Conservation (phyloP, 2,888 invertebrate species). For the Hemistola chrysoprasaria region DNA sequence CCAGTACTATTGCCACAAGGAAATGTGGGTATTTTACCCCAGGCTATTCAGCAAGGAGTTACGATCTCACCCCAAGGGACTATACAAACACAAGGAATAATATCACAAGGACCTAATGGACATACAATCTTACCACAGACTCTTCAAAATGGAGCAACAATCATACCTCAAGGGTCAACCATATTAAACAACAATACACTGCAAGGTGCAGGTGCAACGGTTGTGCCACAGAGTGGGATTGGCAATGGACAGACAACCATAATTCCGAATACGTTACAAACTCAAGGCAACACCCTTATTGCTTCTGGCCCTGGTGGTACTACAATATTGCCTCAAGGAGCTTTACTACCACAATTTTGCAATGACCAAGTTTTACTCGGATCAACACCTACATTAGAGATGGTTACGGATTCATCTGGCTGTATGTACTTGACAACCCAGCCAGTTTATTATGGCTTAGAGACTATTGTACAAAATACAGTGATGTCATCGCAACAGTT, state of each 20-base stretch:
- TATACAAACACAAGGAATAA: slow-evolving; percentile 74
- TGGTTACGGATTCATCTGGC: slow-evolving; percentile 83
- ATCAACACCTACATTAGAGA: slow-evolving; percentile 83
- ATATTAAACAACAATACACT: slow-evolving; percentile 65
- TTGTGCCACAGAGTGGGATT: slow-evolving; percentile 74
- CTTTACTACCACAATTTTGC: slow-evolving; percentile 77
- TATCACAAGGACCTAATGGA: slow-evolving; percentile 80
- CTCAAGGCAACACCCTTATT: slow-evolving; percentile 79
- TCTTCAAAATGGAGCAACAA: slow-evolving; percentile 83
- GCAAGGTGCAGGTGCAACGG: slow-evolving; percentile 65
- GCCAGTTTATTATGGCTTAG: slow-evolving; percentile 91
- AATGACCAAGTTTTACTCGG: slow-evolving; percentile 84
- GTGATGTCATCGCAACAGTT: slow-evolving; percentile 95
- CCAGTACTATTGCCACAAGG: slow-evolving; percentile 80
- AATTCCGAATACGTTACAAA: slow-evolving; percentile 72
- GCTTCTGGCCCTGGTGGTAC: slow-evolving; percentile 77
- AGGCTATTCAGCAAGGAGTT: slow-evolving; percentile 77
- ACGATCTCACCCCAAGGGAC: slow-evolving; percentile 83
- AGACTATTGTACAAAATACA: slow-evolving; percentile 93
- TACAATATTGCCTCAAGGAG: slow-evolving; percentile 83
- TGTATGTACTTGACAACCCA: slow-evolving; percentile 85
- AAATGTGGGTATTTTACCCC: slow-evolving; percentile 76
- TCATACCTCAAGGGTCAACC: slow-evolving; percentile 82
- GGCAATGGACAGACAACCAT: slow-evolving; percentile 76
- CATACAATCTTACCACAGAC: slow-evolving; percentile 84